Base-by-base conservation (phyloP, 2,113 vertebrate species). In the Lycaon pictus region DNA sequence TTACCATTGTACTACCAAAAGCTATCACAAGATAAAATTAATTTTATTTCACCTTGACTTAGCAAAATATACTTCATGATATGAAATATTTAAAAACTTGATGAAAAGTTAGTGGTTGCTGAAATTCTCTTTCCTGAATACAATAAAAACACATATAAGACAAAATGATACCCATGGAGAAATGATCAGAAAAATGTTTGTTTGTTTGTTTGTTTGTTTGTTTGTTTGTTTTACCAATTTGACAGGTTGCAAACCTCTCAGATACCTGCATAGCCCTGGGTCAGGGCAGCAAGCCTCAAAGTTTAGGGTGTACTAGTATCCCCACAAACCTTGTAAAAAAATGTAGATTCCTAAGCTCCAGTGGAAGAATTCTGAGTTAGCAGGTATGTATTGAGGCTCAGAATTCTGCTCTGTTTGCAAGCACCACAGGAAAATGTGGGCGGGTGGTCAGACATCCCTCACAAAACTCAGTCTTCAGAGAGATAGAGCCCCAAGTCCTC, bases 111-210 rank as follows among this genome's bases (percentile, higher is more conserved):
- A 74, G 20, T 4, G 2, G 51, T 63, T 81, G 71, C 10, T 94
- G 17, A 96, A 72, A 93, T 96, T 11, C 80, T 89, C 93, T 95
- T 92, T 74, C 23, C 60, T 56, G 12, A 95, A 77, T 25, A 32
- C 1, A 81, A 17, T 62, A 53, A 92, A 94, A 94, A 79, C 9
- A 72, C 74, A 43, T 16, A 69, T 79, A 85, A 88, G 91, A 81
- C 22, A 79, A 93, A 72, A 88, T 27, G 8, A 76, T 48, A 20
- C 5, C 25, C 51, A 71, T 12, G 15, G 29, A 71, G 29, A 25
- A 80, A 93, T 35, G 3, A 12, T 55, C 74, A 95, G 60, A 89
- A 77, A 86, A 82, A 58, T 20, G 11, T 89, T 94, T 51, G 62
- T 93, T 51, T 7, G 19, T 74, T 29, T 91, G 71, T 60, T 95